A percentile compares a stretch with the other conserved stretches of the same genome.
phyloP scores from a whole-genome alignment of 2,113 vertebrate species.

The Leptocoma aspasia region DNA sequence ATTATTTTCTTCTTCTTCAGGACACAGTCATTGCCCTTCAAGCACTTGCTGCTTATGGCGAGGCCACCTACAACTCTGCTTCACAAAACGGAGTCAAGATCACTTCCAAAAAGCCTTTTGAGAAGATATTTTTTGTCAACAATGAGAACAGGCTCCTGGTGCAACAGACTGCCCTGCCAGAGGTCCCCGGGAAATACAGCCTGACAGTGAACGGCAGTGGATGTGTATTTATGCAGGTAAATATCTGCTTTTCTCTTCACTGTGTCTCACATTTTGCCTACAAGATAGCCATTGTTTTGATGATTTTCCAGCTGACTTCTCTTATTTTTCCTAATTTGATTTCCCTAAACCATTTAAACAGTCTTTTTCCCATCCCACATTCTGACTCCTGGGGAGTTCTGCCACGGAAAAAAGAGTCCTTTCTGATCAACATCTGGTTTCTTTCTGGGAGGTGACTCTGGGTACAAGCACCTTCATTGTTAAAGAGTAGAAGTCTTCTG shows the following conservation, averaged over 20 bases:
- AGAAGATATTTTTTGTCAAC: constrained; percentile 39
- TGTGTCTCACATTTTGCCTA: background rate
- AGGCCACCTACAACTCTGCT: constrained; percentile 29
- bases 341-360: background rate
- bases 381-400: background rate
- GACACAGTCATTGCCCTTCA: constrained; percentile 72
- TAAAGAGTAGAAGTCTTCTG: background rate
- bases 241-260: background rate
- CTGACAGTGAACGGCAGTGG: constrained; percentile 51
- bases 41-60: constrained; percentile 51
- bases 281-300: background rate
- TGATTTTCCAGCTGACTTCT: background rate
- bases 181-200: constrained; percentile 38
- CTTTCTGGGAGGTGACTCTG: background rate
- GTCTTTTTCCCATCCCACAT: background rate
- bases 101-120: constrained; percentile 6
- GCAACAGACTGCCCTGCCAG: constrained; percentile 35
- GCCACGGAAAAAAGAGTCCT: background rate
- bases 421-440: background rate
- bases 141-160: constrained; percentile 56
- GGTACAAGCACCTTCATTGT: background rate
- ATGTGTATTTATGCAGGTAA: constrained; percentile 61
- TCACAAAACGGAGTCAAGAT: constrained; percentile 31
- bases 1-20: constrained; percentile 14
- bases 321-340: background rate